Evolutionary conservation across 2,888 invertebrate species (phyloP).

Genomic region (Diarsia dahlii): DNA sequence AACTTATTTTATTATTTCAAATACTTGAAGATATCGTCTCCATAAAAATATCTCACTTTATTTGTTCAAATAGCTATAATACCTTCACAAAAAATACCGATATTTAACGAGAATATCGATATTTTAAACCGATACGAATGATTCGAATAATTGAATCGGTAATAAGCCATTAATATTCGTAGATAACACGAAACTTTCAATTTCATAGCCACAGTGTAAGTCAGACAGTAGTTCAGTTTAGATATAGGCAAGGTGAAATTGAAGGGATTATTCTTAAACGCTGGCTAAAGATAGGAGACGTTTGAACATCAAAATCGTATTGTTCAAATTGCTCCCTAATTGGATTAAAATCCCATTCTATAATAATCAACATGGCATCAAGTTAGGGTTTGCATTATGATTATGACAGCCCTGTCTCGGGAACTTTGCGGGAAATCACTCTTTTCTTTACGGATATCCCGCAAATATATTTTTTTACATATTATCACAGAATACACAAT

Average conservation of each 20-base stretch:
- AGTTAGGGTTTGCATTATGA: neutral
- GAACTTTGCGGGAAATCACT: neutral
- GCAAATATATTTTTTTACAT: neutral
- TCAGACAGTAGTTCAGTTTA: conserved; percentile 2
- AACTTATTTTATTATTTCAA: conserved; percentile 36
- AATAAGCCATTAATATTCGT: conserved; percentile 64
- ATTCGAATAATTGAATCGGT: conserved; percentile 68
- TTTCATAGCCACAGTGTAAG: conserved; percentile 46
- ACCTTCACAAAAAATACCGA: conserved; percentile 56
- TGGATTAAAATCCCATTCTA: neutral
- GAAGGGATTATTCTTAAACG: neutral
- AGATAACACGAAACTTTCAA: conserved; percentile 65
- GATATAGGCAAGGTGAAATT: neutral
- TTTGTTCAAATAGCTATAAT: conserved; percentile 59
- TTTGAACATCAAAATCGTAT: too few species aligned
- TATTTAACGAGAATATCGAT: conserved; percentile 48
- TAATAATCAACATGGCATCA: neutral
- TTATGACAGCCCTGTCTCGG: neutral
- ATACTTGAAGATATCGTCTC: conserved; percentile 39
- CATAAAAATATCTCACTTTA: conserved; percentile 65
- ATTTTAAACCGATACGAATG: conserved; percentile 61
- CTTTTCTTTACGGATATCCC: neutral
- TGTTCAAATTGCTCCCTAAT: neutral
- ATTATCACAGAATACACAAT: neutral
- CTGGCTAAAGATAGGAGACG: neutral